These are phyloP conservation scores for Andrena praecox DNA, from an alignment of 2,888 invertebrate species.

Conservation along the genomic window DNA sequence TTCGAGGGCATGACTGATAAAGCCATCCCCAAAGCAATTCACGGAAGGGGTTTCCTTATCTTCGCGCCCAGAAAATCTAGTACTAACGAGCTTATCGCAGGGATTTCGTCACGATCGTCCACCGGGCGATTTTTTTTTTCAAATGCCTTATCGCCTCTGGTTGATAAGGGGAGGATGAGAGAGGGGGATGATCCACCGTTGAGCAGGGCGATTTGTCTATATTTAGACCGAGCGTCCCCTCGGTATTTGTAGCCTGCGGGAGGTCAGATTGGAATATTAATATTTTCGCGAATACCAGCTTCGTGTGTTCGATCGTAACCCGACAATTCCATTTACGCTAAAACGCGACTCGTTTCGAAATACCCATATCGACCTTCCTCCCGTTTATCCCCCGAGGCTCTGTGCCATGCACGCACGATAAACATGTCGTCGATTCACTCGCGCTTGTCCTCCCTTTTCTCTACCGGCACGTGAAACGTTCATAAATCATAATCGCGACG, in stretches of 20 bases:
- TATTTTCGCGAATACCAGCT: not conserved
- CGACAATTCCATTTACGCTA: constrained; percentile 21
- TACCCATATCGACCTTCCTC: constrained; percentile 35
- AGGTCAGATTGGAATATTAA: constrained; percentile 18
- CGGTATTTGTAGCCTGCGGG: not conserved
- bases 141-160: constrained; percentile 2
- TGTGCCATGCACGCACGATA: not conserved
- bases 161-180: not conserved
- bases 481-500: not conserved
- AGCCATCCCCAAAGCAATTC: constrained; percentile 9
- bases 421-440: not conserved
- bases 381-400: constrained; percentile 7
- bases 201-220: not conserved
- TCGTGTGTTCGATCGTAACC: constrained; percentile 26
- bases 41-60: constrained; percentile 32
- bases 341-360: not conserved
- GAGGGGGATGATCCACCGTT: not conserved
- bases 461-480: not conserved
- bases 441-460: not conserved
- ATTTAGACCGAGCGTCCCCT: not conserved
- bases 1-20: constrained; percentile 32
- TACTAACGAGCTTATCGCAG: constrained; percentile 13
- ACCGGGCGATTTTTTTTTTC: not conserved
- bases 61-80: constrained; percentile 22
- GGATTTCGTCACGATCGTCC: not conserved